Base-by-base conservation (phyloP, 2,888 invertebrate genomes). In the Mamestra brassicae region DNA sequence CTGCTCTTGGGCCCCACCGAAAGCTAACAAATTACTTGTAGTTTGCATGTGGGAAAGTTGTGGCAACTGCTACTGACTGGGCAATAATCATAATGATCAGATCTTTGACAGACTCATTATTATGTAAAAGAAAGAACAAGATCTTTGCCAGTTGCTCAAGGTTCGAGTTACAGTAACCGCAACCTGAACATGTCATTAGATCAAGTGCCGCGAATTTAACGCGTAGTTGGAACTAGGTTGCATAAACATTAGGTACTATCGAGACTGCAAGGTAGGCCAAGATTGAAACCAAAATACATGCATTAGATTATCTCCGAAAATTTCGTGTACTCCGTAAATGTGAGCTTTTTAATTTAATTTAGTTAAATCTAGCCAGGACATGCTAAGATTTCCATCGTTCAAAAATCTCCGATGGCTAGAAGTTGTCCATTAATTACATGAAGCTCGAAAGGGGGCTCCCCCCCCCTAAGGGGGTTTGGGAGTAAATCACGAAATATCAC, bases 161-260 rank as follows among this genome's bases (percentile, higher is more conserved):
- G 55, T n/a, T 81, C 71, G 36, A 57, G 71, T 85, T 85, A 65
- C 85, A 52, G 57, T 77, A 55, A 86, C 83, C 79, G 61, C 85
- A 85, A 65, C 67, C 38, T 58, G 62, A 60, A 63, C 76, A 50
- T 69, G 83, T 71, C 65, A 71, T 78, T 60, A 85, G 70, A 70
- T 85, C 83, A 67, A 83, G 68, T 62, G 47, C 50, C 54, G 58
- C 55, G n/a, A 78, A 61, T 58, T 61, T 67, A 71, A 83, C 66
- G 54, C 60, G 63, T 57, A 72, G 54, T 77, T 78, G 61, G 61
- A 83, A 73, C 72, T 77, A 57, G 76, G 82, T 75, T 71, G 64
- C 52, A 63, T 66, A 73, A 65, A 83, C 57, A 63, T 63, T 38
- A 26, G 26, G 26, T 26, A 68, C 45, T 64, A 81, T 60, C 57